Evolutionary conservation across 2,113 vertebrate species (phyloP).

Genomic region (Trachemys scripta): DNA sequence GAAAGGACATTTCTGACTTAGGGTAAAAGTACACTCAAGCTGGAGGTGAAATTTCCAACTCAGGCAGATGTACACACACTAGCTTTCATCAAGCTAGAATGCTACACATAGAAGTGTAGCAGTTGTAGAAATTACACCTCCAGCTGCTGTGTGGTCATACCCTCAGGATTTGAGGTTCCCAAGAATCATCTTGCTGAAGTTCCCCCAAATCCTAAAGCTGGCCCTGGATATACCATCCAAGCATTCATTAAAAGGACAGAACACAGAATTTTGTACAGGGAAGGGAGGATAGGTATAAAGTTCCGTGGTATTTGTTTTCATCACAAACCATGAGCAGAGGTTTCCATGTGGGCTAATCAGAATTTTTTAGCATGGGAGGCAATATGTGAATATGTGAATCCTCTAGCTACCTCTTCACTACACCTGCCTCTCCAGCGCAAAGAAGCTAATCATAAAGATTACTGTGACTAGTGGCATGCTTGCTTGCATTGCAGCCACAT

Average conservation of each 20-base stretch:
- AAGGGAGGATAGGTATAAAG: neutral
- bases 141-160: too few species aligned
- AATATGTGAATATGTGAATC: accelerated
- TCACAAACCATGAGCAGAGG: neutral
- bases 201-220: neutral
- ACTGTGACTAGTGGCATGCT: neutral
- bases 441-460: neutral
- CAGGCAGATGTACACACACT: too few species aligned
- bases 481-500: neutral
- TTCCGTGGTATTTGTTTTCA: neutral
- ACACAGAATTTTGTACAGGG: neutral
- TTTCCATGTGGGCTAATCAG: neutral
- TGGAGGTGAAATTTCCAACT: too few species aligned
- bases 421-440: neutral
- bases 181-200: neutral
- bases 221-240: neutral
- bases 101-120: too few species aligned
- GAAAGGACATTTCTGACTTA: too few species aligned
- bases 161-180: neutral
- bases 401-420: neutral
- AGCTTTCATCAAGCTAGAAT: too few species aligned
- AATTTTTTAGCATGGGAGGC: neutral
- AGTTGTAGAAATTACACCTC: too few species aligned
- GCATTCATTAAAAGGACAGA: neutral
- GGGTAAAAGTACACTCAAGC: too few species aligned